Evolutionary conservation across 2,113 vertebrate species (phyloP), one percentile per base, ranked within the genome.

Genomic region (Murina feae): DNA sequence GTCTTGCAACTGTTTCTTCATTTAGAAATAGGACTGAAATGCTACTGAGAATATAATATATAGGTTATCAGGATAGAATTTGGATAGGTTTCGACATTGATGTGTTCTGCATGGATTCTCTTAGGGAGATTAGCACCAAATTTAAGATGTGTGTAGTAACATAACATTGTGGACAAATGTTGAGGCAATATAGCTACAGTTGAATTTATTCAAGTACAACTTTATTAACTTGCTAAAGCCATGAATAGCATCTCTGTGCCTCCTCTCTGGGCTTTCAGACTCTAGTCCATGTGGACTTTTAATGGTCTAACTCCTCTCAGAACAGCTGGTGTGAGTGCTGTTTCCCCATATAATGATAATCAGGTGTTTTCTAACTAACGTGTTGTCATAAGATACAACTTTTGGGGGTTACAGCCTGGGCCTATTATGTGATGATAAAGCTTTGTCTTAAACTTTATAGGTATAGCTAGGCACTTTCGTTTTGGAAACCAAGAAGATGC

Each of bases 401-500:
- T 66, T 5, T 6, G n/a, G 58, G 47, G 47, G 12, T 6, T 58
- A 30, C 21, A 13, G 3, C 49, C 4, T 6, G n/a, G 20, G 28
- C 23, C 7, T 32, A 1, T 35, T 39, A 9, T 49, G 39, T 90
- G 71, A 89, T 72, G 74, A 65, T 76, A 58, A 93, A 60, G 32
- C 35, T 55, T 60, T 89, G 69, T 94, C 68, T 83, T 89, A 20
- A 20, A n/a, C 94, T 97, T 96, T 47, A 55, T 93, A 99, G 99
- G 99, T 90, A 99, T 99, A 98, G 99, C 99, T 95, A 99, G 99
- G 97, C 99, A 99, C 97, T 99, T 99, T 95, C 98, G 98, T 92
- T 99, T 99, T 96, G 99, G 99, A 91, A 99, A 98, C 97, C 99
- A 99, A 95, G 99, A 99, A 97, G 99, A 99, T 88, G 99, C 99